Base-by-base conservation (phyloP, 2,888 invertebrate genomes). In the Eupeodes latifasciatus region DNA sequence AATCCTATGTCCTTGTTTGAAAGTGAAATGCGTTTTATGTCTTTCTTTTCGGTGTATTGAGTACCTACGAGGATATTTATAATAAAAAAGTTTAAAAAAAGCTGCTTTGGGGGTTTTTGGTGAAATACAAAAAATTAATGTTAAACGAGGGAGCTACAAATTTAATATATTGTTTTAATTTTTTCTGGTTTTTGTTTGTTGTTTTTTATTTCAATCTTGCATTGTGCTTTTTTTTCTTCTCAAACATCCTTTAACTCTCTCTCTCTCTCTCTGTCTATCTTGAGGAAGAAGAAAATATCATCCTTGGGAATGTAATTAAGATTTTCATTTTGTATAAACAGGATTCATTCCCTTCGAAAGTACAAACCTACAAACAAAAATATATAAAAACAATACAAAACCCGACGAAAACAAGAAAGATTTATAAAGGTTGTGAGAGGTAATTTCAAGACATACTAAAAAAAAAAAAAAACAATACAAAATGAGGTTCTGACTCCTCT, bases 261-360 rank as follows among this genome's bases (percentile, higher is more conserved):
- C 9, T 71, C 5, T n/a, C n/a, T n/a, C n/a, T 55, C 49, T 36
- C 51, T 55, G 40, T 71, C 14, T 71, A 6, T 55, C 49, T 36
- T 53, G 6, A 40, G 40, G 9, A 40, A 9, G 27, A 27, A 40
- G 9, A 69, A 16, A 6, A 36, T 53, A 49, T 69, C 69, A n/a
- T 69, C 53, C 36, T 69, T 87, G 87, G 55, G 80, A 83, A 80
- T 64, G 80, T 76, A 83, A 87, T 87, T 87, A 87, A 87, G 83
- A 83, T 87, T 87, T 83, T 87, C 72, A 80, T 85, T 85, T 85
- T 80, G 71, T 76, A 53, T 75, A 27, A 27, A 27, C 27, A 40
- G 40, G 40, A 76, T 80, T 84, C 75, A 34, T 40, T 40, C 27
- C 53, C 19, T 27, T 27, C 27, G 27, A 27, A 27, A 27, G 27